Evolutionary conservation across 2,888 invertebrate genomes (phyloP), one percentile per base, ranked within the genome.

Genomic region (Ormia ochracea): DNA sequence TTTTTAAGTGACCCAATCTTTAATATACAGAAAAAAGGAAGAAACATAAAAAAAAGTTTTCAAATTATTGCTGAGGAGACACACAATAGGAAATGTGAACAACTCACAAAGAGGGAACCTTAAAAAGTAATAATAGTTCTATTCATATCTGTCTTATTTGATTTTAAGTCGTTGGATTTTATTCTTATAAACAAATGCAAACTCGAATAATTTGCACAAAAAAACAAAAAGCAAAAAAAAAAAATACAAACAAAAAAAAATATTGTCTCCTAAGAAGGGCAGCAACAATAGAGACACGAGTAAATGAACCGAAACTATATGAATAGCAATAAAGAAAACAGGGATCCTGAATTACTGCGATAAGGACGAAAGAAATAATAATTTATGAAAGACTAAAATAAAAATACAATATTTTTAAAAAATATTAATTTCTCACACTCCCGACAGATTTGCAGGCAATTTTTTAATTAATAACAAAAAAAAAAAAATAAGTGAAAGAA

Each of bases 121-220:
- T 26, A 23, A 41, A 38, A 41, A 68, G 41, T 54, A 43, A 54
- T 45, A 23, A 31, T 43, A 31, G 23, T 26, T 17, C 21, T 41
- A 43, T 31, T 61, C 52, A 61, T 61, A 52, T 61, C 52, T 33
- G 36, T 33, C 43, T 43, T 43, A 54, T 63, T 72, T 61, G 31
- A 45, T 69, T 56, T 69, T 23, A 56, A 45, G 38, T 36, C 21
- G 31, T 33, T 14, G 66, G 28, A 43, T 52, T 66, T 52, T 66
- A 68, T 68, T 52, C 41, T 58, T 58, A n/a, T 69, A 31, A 59
- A 58, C 58, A 48, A 58, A 69, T 72, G 14, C 33, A 52, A 72
- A 54, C n/a, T 54, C 23, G 41, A 1, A 54, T 31, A n/a, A 68
- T 41, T 66, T 52, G 26, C 12, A 14, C 17, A 41, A n/a, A 3